Conservation (phyloP, 2,797 vertebrate genomes). For the Amblyopsis hoosieri region DNA sequence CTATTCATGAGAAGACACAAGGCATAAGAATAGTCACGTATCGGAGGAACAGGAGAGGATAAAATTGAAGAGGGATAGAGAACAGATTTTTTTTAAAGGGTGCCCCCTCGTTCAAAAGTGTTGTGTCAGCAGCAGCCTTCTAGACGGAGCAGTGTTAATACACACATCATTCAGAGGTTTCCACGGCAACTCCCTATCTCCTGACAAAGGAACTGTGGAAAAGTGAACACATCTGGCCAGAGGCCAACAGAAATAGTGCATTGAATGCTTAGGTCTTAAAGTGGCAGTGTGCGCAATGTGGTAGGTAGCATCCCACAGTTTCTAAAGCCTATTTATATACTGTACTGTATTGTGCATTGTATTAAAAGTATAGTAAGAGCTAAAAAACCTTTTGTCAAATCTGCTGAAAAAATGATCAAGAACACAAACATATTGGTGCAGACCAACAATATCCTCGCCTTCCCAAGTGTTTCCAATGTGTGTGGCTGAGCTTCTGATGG, state of each 20-base stretch:
- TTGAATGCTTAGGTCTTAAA: slow-evolving; percentile 45
- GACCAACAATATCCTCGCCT: no score
- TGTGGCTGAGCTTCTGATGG: no score
- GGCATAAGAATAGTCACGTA: not conserved
- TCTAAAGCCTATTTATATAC: no score
- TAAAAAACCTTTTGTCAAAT: no score
- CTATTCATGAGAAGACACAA: slow-evolving; percentile 7
- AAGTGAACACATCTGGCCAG: slow-evolving; percentile 58
- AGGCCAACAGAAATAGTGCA: slow-evolving; percentile 64
- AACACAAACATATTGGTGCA: no score
- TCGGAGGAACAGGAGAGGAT: slow-evolving; percentile 10
- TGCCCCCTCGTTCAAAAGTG: slow-evolving; percentile 47
- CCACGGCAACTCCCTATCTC: slow-evolving; percentile 38
- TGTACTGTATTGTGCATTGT: no score
- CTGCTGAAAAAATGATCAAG: no score
- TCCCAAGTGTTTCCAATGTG: no score
- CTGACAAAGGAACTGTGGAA: slow-evolving; percentile 60
- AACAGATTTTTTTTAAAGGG: slow-evolving; percentile 35
- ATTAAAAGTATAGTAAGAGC: no score
- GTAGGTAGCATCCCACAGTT: no score
- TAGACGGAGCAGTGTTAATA: slow-evolving; percentile 55
- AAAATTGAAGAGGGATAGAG: slow-evolving; percentile 15
- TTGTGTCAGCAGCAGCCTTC: slow-evolving; percentile 21
- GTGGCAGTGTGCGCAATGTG: no score
- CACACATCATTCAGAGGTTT: slow-evolving; percentile 58